These are phyloP conservation scores for Nipponacmea schrenckii DNA, from an alignment of 2,888 invertebrate species.

Conservation along the genomic window DNA sequence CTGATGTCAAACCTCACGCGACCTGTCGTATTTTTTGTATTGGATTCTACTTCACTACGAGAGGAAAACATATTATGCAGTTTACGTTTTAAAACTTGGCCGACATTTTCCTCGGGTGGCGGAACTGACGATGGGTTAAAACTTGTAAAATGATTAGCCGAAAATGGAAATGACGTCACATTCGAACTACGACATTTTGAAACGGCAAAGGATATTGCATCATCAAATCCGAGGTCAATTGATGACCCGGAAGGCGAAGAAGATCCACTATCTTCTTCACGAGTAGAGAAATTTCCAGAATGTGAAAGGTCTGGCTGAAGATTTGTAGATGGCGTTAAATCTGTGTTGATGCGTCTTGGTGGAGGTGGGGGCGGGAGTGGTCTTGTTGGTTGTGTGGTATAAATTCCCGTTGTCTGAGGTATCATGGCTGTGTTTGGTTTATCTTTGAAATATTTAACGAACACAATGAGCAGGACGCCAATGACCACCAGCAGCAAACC, in stretches of 20 bases:
- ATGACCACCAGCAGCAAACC: slow-evolving; percentile 22
- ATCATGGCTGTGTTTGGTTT: slow-evolving; percentile 5
- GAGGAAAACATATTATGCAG: slow-evolving; percentile 19
- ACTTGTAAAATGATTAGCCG: slow-evolving; percentile 12
- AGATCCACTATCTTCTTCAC: neutral
- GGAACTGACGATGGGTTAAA: slow-evolving; percentile 10
- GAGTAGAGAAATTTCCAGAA: neutral
- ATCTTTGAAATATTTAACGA: slow-evolving; percentile 16
- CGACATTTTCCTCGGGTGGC: neutral
- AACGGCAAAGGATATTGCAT: slow-evolving; percentile 22
- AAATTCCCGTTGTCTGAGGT: neutral
- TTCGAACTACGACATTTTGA: slow-evolving; percentile 14
- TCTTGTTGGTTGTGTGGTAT: neutral
- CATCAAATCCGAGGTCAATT: slow-evolving; percentile 19
- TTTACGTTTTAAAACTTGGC: slow-evolving; percentile 14
- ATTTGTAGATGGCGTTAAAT: neutral
- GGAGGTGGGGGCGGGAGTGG: slow-evolving; percentile 1
- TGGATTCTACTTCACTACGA: neutral
- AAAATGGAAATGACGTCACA: slow-evolving; percentile 24
- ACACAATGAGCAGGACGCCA: slow-evolving; percentile 20
- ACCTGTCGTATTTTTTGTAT: slow-evolving; percentile 14
- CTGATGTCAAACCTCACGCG: slow-evolving; percentile 25
- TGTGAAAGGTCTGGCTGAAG: neutral
- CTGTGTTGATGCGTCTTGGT: neutral
- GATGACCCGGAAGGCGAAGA: slow-evolving; percentile 10